A percentile compares a stretch with the other conserved stretches of the same genome.
Conservation (phyloP, 2,797 vertebrate genomes). For the Nasua narica region DNA sequence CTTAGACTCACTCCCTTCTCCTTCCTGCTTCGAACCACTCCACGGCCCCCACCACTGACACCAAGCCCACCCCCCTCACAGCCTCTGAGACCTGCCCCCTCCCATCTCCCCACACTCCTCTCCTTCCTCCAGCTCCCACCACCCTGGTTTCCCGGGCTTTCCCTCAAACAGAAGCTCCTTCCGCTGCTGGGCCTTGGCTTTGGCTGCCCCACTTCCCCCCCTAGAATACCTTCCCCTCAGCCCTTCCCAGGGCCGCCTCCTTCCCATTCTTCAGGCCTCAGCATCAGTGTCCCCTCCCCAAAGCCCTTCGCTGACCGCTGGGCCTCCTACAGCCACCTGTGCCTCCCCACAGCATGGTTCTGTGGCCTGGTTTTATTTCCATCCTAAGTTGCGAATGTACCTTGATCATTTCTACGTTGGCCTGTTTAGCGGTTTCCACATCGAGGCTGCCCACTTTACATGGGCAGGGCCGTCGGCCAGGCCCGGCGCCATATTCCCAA, state of each 20-base stretch:
- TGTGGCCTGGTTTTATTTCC: neutral
- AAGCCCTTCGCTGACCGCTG: neutral
- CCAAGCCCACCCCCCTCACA: neutral
- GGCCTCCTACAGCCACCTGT: neutral
- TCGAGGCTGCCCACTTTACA: neutral
- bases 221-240: neutral
- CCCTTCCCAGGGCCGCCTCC: neutral
- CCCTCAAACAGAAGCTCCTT: neutral
- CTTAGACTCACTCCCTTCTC: neutral
- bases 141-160: neutral
- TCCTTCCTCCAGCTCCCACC: rapidly evolving
- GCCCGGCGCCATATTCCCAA: neutral
- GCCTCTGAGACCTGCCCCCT: neutral
- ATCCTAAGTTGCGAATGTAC: neutral
- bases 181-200: neutral
- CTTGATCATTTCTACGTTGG: neutral
- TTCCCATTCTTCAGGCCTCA: neutral
- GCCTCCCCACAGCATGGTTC: neutral
- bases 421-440: neutral
- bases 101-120: neutral
- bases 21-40: neutral
- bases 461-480: neutral
- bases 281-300: neutral
- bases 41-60: neutral
- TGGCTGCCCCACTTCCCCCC: too few species aligned